Conservation (phyloP, 2,888 invertebrate species). For the Laothoe populi region DNA sequence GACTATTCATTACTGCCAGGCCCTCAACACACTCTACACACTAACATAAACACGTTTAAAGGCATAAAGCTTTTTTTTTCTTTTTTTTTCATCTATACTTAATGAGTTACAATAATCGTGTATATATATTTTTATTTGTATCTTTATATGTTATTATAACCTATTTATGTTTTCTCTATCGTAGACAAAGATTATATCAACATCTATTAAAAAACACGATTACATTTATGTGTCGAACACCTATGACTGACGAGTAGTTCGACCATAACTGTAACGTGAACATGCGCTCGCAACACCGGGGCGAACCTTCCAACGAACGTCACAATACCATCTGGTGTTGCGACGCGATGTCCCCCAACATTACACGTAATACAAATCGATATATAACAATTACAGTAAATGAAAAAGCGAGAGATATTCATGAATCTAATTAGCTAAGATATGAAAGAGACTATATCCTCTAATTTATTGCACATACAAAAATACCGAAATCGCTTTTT, state of each 20-base stretch:
- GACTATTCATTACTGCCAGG: constrained; percentile 65
- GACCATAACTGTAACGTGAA: constrained; percentile 8
- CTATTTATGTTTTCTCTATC: constrained; percentile 79
- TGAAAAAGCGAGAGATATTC: constrained; percentile 73
- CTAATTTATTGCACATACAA: constrained; percentile 82
- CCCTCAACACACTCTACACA: constrained; percentile 68
- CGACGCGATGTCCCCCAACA: not conserved
- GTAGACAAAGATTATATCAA: constrained; percentile 82
- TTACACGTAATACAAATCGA: constrained; percentile 28
- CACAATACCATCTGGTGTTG: not conserved
- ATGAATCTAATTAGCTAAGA: constrained; percentile 81
- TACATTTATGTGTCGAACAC: constrained; percentile 45
- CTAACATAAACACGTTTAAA: constrained; percentile 82
- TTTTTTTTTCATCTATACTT: constrained; percentile 73
- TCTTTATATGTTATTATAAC: constrained; percentile 74
- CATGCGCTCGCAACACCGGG: not conserved
- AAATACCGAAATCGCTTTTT: constrained; percentile 68
- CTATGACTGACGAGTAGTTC: constrained; percentile 13
- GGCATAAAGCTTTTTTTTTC: constrained; percentile 78
- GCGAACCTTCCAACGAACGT: not conserved
- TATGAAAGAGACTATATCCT: constrained; percentile 72
- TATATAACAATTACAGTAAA: constrained; percentile 53
- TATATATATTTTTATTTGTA: constrained; percentile 85
- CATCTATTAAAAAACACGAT: constrained; percentile 67
- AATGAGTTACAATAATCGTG: constrained; percentile 80